Percentiles rank a stretch among this genome's conserved stretches.
Evolutionary conservation across 2,797 vertebrate genomes (phyloP).

Genomic region (Mus caroli): DNA sequence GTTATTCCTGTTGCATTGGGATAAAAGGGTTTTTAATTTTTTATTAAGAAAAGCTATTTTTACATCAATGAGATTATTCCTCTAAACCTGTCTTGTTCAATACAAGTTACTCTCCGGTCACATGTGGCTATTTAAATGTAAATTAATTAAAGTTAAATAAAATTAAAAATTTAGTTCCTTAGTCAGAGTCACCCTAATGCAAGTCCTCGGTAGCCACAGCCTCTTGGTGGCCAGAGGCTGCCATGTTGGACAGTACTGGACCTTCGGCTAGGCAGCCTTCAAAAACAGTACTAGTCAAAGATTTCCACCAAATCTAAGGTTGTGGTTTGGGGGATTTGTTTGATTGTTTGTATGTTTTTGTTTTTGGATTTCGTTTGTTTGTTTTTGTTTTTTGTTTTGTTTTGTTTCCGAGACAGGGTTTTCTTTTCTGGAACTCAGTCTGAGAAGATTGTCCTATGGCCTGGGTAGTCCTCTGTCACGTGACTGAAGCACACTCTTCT

Average conservation of each 20-base stretch:
- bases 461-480: background rate
- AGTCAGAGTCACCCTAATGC: background rate
- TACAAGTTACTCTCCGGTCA: constrained; percentile 22
- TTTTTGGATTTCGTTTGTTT: background rate
- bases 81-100: constrained; percentile 36
- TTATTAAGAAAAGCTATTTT: constrained; percentile 68
- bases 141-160: constrained; percentile 65
- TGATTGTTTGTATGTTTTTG: background rate
- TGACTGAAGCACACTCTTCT: background rate
- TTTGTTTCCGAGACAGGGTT: background rate
- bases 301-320: background rate
- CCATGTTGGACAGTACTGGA: accelerated
- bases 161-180: constrained; percentile 53
- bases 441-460: background rate
- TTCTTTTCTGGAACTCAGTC: background rate
- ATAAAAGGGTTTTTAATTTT: constrained; percentile 56
- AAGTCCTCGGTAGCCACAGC: background rate
- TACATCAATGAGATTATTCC: constrained; percentile 40
- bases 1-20: constrained; percentile 45
- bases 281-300: background rate
- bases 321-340: background rate
- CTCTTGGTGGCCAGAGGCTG: background rate
- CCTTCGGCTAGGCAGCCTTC: background rate
- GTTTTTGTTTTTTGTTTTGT: background rate
- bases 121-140: constrained; percentile 70